A percentile compares a stretch with the other conserved stretches of the same genome.
These are phyloP conservation scores for Nothoprocta pentlandii DNA, from an alignment of 2,113 vertebrate genomes.

Conservation along the genomic window DNA sequence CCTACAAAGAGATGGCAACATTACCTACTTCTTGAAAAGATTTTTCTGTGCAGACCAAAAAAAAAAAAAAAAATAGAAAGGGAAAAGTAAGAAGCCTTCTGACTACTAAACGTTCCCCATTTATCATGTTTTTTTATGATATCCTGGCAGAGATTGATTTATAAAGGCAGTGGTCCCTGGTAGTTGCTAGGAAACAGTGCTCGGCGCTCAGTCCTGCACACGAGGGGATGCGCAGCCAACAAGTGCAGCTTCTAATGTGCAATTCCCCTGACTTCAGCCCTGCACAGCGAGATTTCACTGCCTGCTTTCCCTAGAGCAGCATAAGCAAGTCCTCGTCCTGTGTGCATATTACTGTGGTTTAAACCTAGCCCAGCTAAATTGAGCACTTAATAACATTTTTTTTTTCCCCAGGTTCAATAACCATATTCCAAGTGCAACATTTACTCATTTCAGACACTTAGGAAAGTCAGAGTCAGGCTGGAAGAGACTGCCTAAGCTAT, in stretches of 20 bases:
- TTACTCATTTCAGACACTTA: background rate
- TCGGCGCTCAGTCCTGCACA: conserved; percentile 43
- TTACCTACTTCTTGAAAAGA: conserved; percentile 59
- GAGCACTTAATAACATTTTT: background rate
- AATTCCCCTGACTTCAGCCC: conserved; percentile 36
- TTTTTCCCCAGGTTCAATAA: background rate
- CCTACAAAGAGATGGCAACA: conserved; percentile 26
- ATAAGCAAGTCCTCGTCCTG: background rate
- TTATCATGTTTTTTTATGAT: conserved; percentile 58
- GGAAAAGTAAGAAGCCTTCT: conserved; percentile 42
- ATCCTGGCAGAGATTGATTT: conserved; percentile 71
- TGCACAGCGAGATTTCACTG: background rate
- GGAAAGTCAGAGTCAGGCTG: background rate
- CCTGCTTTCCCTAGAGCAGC: background rate
- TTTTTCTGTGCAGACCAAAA: conserved; percentile 33
- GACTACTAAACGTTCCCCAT: conserved; percentile 59
- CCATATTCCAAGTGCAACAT: background rate
- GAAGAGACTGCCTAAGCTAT: background rate
- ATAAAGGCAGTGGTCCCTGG: conserved; percentile 59
- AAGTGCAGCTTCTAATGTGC: conserved; percentile 38
- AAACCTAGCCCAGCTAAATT: background rate
- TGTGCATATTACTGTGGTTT: background rate
- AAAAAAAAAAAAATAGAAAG: conserved; percentile 31
- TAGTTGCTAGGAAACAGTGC: conserved; percentile 71
- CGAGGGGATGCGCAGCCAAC: background rate